Conservation (phyloP, 35 echinoderm and acorn worm genomes). For the Amphiura filiformis region DNA sequence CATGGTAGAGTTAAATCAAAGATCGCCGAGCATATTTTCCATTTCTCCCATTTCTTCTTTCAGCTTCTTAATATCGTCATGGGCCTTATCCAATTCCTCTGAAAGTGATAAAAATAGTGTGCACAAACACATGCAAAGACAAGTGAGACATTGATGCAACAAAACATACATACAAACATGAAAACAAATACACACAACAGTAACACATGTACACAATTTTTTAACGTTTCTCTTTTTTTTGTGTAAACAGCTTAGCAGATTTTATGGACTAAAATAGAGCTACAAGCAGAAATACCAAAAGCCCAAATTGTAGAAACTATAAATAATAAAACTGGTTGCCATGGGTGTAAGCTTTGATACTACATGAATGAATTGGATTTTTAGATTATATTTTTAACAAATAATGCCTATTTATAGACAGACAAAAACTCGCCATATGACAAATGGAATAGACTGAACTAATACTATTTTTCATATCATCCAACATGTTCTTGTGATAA, state of each 20-base stretch:
- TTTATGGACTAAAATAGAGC: neutral
- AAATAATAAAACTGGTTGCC: neutral
- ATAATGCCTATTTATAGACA: no score
- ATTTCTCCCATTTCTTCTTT: neutral
- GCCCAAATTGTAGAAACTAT: neutral
- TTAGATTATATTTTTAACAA: no score
- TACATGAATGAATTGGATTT: no score
- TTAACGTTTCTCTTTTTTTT: no score
- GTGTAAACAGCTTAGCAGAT: neutral
- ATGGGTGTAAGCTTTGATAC: no score
- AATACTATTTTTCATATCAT: no score
- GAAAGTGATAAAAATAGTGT: neutral
- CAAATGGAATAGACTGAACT: no score
- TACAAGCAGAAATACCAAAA: neutral
- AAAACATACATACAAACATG: neutral
- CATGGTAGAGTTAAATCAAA: neutral
- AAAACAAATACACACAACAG: neutral
- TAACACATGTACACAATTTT: neutral
- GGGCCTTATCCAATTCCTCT: neutral
- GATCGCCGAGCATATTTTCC: neutral
- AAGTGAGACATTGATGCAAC: conserved; percentile 9
- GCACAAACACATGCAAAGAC: conserved; percentile 13
- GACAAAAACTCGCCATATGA: no score
- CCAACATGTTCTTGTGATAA: no score
- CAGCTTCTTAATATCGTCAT: neutral